Conservation (phyloP, 2,888 invertebrate genomes). For the Lapara coniferarum region DNA sequence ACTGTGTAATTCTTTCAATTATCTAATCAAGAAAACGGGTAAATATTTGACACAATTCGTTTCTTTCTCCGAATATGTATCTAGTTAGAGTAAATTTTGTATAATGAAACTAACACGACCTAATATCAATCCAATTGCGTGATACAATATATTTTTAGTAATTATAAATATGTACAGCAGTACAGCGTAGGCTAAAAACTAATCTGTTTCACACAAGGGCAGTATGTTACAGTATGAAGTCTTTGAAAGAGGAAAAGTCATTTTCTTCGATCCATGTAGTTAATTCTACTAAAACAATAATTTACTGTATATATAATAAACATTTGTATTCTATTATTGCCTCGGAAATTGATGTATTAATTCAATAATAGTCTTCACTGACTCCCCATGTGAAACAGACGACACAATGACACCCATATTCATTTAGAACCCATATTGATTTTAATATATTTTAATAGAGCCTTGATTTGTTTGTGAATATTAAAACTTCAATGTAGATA, state of each 20-base stretch:
- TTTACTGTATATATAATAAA: too few species aligned
- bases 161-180: neutral
- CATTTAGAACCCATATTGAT: neutral
- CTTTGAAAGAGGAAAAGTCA: neutral
- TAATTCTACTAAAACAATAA: too few species aligned
- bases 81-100: neutral
- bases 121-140: neutral
- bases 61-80: too few species aligned
- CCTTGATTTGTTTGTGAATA: too few species aligned
- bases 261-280: neutral
- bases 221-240: neutral
- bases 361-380: neutral
- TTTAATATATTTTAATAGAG: too few species aligned
- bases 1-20: too few species aligned
- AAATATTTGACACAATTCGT: too few species aligned
- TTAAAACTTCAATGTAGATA: too few species aligned
- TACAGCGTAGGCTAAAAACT: constrained; percentile 11
- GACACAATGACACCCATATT: neutral
- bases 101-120: neutral
- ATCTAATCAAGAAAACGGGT: too few species aligned
- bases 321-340: too few species aligned
- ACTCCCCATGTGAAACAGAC: constrained; percentile 1
- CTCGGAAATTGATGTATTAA: too few species aligned
- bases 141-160: neutral
- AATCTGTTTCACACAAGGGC: constrained; percentile 6